Evolutionary conservation across 1,140 invertebrate genomes (phyloP).

Genomic region (Drosophila oshimai): DNA sequence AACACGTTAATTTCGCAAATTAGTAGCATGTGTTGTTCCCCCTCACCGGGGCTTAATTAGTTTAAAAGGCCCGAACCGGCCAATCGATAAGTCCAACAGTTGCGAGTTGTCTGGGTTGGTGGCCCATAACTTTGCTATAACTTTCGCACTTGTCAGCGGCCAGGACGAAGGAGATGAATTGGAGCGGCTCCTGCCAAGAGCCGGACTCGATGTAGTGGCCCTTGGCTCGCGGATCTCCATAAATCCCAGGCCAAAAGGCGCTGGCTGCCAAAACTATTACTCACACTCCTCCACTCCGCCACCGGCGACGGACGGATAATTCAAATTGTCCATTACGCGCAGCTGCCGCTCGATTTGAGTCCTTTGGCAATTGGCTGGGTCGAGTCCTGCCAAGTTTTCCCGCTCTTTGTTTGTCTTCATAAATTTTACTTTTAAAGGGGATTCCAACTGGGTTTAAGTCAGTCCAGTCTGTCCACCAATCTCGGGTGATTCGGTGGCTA

Average conservation of each 20-base stretch:
- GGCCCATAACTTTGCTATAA: constrained; percentile 40
- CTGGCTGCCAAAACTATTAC: constrained; percentile 78
- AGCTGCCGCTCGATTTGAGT: constrained; percentile 75
- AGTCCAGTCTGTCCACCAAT: not conserved
- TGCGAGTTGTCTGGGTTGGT: constrained; percentile 52
- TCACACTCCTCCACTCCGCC: constrained; percentile 52
- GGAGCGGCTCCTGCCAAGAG: constrained; percentile 15
- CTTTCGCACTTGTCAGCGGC: constrained; percentile 64
- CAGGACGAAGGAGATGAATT: constrained; percentile 54
- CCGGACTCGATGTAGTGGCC: constrained; percentile 38
- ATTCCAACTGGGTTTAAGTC: constrained; percentile 23
- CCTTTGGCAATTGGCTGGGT: constrained; percentile 64
- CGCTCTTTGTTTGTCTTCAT: constrained; percentile 54
- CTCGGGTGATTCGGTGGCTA: constrained; percentile 13
- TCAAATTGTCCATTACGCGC: constrained; percentile 78
- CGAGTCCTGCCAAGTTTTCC: constrained; percentile 59
- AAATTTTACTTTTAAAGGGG: constrained; percentile 12
- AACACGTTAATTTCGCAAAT: constrained; percentile 72
- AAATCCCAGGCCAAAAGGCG: constrained; percentile 58
- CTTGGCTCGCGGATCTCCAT: constrained; percentile 63
- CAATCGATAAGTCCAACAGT: constrained; percentile 75
- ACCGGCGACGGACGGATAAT: constrained; percentile 59
- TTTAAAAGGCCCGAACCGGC: constrained; percentile 59
- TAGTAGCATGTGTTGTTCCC: constrained; percentile 69
- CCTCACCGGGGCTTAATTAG: constrained; percentile 58